Percentiles rank a stretch among this genome's conserved stretches.
Conservation (phyloP, 2,888 invertebrate species). For the Tipula unca region DNA sequence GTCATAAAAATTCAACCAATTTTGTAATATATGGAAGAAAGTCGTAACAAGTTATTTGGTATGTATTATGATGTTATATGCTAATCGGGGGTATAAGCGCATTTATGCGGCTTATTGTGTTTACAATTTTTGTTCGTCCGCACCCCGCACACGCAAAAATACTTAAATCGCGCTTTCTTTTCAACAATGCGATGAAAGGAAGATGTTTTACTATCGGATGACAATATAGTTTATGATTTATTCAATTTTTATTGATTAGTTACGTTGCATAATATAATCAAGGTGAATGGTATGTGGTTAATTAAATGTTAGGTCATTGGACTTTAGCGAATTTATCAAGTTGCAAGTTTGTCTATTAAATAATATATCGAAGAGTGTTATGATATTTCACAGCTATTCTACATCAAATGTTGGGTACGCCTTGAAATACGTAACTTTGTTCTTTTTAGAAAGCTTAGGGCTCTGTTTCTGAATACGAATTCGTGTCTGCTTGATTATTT, state of each 20-base stretch:
- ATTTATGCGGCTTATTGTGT: neutral
- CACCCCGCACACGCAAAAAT: too few relatives aligned
- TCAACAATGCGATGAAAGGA: neutral
- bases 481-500: too few relatives aligned
- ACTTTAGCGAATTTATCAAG: too few relatives aligned
- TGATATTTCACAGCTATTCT: too few relatives aligned
- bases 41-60: neutral
- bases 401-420: too few relatives aligned
- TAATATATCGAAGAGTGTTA: too few relatives aligned
- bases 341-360: too few relatives aligned
- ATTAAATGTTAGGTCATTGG: neutral
- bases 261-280: neutral
- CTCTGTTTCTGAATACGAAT: too few relatives aligned
- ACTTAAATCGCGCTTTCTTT: neutral
- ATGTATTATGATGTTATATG: neutral
- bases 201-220: neutral
- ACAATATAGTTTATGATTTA: too few relatives aligned
- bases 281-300: neutral
- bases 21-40: neutral
- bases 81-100: neutral
- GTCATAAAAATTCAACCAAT: neutral
- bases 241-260: neutral
- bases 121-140: neutral
- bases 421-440: too few relatives aligned
- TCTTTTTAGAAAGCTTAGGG: too few relatives aligned